A percentile compares a stretch with the other conserved stretches of the same genome.
Conservation (phyloP, 1,140 invertebrate genomes). For the Habropoda laboriosa region DNA sequence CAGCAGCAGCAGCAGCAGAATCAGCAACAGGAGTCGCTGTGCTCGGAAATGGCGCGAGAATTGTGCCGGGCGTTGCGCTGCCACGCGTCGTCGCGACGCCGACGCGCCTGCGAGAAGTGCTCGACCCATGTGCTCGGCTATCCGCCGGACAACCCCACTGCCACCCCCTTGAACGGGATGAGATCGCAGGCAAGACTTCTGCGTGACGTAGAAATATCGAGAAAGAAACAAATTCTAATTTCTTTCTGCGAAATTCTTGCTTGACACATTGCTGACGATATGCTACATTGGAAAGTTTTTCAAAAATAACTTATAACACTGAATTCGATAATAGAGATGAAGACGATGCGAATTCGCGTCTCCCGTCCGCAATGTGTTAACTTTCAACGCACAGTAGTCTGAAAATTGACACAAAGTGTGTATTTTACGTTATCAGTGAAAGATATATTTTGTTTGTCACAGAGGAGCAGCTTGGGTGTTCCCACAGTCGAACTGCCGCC, state of each 20-base stretch:
- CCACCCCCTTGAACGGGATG: conserved; percentile 78
- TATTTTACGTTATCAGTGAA: neutral
- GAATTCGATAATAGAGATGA: no score
- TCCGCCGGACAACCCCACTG: conserved; percentile 77
- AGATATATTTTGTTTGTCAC: conserved; percentile 35
- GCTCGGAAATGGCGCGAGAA: conserved; percentile 91
- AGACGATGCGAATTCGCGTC: no score
- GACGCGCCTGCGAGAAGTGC: conserved; percentile 87
- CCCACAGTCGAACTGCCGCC: conserved; percentile 77
- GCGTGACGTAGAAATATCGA: no score
- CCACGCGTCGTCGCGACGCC: conserved; percentile 85
- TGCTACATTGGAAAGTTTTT: no score
- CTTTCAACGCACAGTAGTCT: no score
- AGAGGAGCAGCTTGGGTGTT: conserved; percentile 79
- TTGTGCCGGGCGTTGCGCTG: conserved; percentile 89
- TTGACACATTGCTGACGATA: no score
- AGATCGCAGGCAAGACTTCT: conserved; percentile 74
- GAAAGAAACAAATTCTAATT: no score
- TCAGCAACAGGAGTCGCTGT: conserved; percentile 87
- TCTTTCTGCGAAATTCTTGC: no score
- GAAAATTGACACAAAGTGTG: no score
- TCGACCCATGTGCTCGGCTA: conserved; percentile 81
- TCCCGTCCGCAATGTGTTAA: no score
- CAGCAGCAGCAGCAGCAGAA: conserved; percentile 70
- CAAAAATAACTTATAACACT: no score